These are phyloP conservation scores for Notarius quadriscutis DNA, from an alignment of 2,113 vertebrate species.

Conservation along the genomic window DNA sequence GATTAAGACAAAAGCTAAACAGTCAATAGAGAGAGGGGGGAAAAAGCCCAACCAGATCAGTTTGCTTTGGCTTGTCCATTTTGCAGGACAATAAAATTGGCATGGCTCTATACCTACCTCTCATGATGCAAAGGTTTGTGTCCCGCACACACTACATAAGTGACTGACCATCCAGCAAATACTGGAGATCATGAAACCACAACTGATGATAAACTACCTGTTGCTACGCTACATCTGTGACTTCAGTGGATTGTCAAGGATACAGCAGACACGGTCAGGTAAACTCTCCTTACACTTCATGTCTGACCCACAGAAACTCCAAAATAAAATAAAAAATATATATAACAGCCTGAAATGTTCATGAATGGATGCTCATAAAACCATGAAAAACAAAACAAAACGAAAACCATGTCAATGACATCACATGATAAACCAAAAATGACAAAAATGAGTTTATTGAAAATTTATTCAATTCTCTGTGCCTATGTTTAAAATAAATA, in stretches of 20 bases:
- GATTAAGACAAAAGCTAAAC: conserved; percentile 45
- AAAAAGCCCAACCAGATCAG: background rate
- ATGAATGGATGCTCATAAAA: background rate
- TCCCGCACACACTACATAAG: background rate
- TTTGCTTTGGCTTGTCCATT: background rate
- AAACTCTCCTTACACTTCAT: background rate
- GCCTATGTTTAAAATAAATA: conserved; percentile 89
- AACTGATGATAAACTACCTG: conserved; percentile 55
- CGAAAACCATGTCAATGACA: background rate
- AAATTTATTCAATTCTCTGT: conserved; percentile 87
- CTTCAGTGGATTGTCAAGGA: conserved; percentile 45
- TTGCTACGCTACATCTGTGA: conserved; percentile 56
- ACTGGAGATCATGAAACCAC: conserved; percentile 45
- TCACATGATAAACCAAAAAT: conserved; percentile 57
- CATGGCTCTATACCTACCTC: conserved; percentile 33
- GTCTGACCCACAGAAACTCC: background rate
- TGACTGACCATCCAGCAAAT: conserved; percentile 18
- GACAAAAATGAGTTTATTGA: conserved; percentile 67
- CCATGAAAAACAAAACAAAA: background rate
- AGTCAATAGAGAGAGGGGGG: background rate
- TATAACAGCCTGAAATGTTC: background rate
- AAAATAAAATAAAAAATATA: background rate
- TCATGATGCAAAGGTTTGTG: conserved; percentile 37
- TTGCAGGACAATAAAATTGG: background rate
- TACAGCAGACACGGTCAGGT: conserved; percentile 50